Conservation (phyloP, 1,140 invertebrate species). For the Dendrolimus kikuchii region DNA sequence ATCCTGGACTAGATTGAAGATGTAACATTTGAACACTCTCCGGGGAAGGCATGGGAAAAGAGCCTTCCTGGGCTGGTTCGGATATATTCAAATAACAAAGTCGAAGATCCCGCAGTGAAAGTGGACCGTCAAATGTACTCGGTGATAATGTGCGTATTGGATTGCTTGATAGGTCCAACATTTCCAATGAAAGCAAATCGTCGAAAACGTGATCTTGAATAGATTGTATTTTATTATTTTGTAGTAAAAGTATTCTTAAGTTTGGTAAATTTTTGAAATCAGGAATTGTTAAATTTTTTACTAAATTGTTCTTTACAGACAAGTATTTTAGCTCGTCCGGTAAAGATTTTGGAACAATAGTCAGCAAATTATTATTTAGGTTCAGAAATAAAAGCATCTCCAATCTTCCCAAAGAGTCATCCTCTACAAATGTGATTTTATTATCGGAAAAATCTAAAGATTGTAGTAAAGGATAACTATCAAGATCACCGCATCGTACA, state of each 20-base stretch:
- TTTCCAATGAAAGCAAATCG: slow-evolving; percentile 76
- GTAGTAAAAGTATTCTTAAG: slow-evolving; percentile 80
- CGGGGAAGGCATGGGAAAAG: slow-evolving; percentile 79
- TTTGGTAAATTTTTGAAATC: slow-evolving; percentile 81
- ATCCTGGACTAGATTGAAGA: slow-evolving; percentile 80
- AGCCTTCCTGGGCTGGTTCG: slow-evolving; percentile 74
- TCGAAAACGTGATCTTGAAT: slow-evolving; percentile 79
- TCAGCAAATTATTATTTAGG: slow-evolving; percentile 83
- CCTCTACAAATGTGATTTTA: slow-evolving; percentile 82
- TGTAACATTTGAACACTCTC: slow-evolving; percentile 81
- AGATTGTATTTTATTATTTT: slow-evolving; percentile 77
- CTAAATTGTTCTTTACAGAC: slow-evolving; percentile 71
- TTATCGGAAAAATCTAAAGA: slow-evolving; percentile 88
- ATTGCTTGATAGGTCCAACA: slow-evolving; percentile 85
- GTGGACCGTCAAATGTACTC: slow-evolving; percentile 78
- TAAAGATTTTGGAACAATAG: slow-evolving; percentile 74
- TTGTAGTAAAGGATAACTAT: slow-evolving; percentile 89
- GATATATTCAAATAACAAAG: slow-evolving; percentile 78
- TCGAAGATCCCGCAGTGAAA: slow-evolving; percentile 76
- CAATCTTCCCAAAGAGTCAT: slow-evolving; percentile 87
- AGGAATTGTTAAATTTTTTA: slow-evolving; percentile 76
- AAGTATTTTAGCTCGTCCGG: slow-evolving; percentile 68
- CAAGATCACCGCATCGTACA: slow-evolving; percentile 88
- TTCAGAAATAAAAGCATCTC: slow-evolving; percentile 86
- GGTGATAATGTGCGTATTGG: slow-evolving; percentile 78